Evolutionary conservation across 2,888 invertebrate species (phyloP).

Genomic region (Tachina grossa): DNA sequence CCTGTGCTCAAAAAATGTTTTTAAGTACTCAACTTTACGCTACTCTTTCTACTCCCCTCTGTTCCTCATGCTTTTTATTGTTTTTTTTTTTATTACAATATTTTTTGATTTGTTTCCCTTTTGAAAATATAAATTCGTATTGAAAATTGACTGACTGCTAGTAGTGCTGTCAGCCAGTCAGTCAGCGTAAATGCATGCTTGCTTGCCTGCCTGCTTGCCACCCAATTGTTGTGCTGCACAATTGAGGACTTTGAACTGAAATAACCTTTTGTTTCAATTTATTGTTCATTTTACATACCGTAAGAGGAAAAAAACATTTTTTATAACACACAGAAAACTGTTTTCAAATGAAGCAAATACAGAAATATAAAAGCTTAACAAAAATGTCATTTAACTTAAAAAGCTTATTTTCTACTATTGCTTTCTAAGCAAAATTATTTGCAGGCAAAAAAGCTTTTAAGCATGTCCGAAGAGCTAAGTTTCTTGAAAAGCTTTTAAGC

Average conservation of each 20-base stretch:
- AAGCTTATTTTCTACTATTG: background rate
- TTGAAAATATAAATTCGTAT: conserved; percentile 24
- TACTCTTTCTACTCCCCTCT: conserved; percentile 1
- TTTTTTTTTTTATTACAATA: conserved; percentile 1
- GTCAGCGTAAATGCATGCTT: conserved; percentile 5
- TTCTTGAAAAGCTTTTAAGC: no score
- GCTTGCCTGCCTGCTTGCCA: conserved; percentile 33
- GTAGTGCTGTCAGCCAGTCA: conserved; percentile 30
- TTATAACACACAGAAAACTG: background rate
- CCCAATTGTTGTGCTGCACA: conserved; percentile 56
- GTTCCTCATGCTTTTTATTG: background rate
- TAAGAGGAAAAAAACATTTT: conserved; percentile 57
- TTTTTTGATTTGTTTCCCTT: conserved; percentile 42
- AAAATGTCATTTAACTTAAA: background rate
- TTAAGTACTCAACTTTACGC: background rate
- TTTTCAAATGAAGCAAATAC: no score
- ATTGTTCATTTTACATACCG: conserved; percentile 59
- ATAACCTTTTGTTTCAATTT: conserved; percentile 76
- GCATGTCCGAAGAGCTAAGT: no score
- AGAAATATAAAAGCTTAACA: background rate
- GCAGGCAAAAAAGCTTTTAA: background rate
- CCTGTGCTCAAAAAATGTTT: conserved; percentile 16
- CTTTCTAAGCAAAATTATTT: background rate
- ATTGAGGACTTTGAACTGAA: conserved; percentile 81
- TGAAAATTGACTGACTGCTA: conserved; percentile 41